phyloP scores from a whole-genome alignment of 2,797 vertebrate species.

The Typhlichthys eigenmanni region DNA sequence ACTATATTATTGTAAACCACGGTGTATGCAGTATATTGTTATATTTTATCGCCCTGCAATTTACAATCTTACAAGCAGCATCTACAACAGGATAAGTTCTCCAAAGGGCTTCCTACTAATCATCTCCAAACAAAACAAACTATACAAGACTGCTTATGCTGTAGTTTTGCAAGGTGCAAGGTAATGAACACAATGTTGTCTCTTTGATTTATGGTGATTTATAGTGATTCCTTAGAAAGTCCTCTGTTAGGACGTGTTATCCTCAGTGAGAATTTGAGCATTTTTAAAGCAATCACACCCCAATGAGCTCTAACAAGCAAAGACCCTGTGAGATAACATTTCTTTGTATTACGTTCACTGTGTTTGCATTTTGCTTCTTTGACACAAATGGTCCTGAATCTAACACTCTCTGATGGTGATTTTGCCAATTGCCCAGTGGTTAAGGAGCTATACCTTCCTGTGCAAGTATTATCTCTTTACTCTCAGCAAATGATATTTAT shows the following conservation, averaged over 20 bases:
- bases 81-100: not conserved
- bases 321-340: not conserved
- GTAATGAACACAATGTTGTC: not conserved
- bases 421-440: no score
- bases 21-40: no score
- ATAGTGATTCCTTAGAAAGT: not conserved
- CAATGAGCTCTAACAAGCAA: no score
- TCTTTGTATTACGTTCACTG: not conserved
- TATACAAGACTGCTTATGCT: constrained; percentile 1
- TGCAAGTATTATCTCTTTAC: no score
- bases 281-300: no score
- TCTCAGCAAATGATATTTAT: no score
- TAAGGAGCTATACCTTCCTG: no score
- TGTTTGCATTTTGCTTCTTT: not conserved
- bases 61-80: not conserved
- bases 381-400: not conserved
- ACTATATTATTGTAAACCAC: no score
- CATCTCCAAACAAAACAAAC: not conserved
- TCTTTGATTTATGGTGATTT: not conserved
- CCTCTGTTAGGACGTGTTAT: not conserved
- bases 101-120: not conserved
- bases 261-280: not conserved
- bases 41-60: not conserved
- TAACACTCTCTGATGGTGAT: not conserved
- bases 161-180: not conserved